Evolutionary conservation across 1,140 invertebrate species (phyloP), one percentile per base, ranked within the genome.

Genomic region (Drosophila punjabiensis): DNA sequence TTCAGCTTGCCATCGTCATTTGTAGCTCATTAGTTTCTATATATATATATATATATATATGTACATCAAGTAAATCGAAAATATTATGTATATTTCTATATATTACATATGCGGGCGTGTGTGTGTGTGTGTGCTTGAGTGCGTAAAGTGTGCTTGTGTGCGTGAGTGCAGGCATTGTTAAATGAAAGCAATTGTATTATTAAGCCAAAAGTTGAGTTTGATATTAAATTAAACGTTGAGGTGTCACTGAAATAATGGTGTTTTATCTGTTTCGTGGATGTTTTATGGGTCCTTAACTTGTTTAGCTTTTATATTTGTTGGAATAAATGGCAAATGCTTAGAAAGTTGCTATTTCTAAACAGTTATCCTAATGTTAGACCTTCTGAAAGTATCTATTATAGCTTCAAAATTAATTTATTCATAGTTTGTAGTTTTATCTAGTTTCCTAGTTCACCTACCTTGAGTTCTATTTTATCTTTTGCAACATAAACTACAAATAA

Each of bases 181-280:
- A 48, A 33, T n/a, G 55, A 61, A 74, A 71, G 70, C 70, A 74
- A 71, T 74, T 74, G 43, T 70, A 70, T 32, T 28, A 52, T 70
- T 70, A 68, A 70, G 67, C 30, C 63, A 13, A 13, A 14, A 43
- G 39, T 55, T 55, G 37, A 70, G 68, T 74, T 70, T 68, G 48
- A 55, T 70, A 68, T 55, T 70, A 68, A 70, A 55, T 20, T 45
- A 14, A 70, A 74, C 69, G 37, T 35, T 61, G 63, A 67, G 24
- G 37, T 45, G 30, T 35, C 41, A 64, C 32, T 55, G 32, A 28
- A 47, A 45, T 24, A n/a, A 4, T 24, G 24, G 62, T 14, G 8
- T 69, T 47, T 32, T n/a, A 28, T 11, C 0, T 18, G 11, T 33
- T 64, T 53, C 9, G 20, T 47, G 16, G 14, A 13, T 66, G 47